A percentile compares a stretch with the other conserved stretches of the same genome.
Conservation (phyloP, 2,888 invertebrate genomes). For the Miltochrista miniata region DNA sequence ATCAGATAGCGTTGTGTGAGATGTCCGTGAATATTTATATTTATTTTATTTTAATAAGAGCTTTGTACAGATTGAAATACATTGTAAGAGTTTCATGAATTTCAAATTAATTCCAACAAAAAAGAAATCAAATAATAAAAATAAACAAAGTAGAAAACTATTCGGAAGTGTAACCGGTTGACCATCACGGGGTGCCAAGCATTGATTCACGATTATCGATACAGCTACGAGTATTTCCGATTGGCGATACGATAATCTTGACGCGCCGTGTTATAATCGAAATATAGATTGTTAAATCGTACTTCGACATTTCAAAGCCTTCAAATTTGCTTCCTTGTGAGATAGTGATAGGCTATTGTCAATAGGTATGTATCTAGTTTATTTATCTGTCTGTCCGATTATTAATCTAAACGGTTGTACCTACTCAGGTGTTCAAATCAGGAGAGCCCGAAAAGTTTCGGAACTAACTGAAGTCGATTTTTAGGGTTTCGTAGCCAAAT, state of each 20-base stretch:
- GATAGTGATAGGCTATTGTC: conserved; percentile 17
- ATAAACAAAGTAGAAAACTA: conserved; percentile 3
- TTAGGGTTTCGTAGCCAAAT: too few species aligned
- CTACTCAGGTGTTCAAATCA: not conserved
- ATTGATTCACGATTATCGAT: conserved; percentile 42
- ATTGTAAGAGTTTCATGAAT: too few species aligned
- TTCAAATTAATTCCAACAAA: too few species aligned
- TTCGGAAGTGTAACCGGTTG: conserved; percentile 39
- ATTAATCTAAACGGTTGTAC: too few species aligned
- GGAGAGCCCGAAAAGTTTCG: too few species aligned
- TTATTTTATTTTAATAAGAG: too few species aligned
- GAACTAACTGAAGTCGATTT: too few species aligned
- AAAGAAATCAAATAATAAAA: too few species aligned
- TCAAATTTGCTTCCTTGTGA: conserved; percentile 30
- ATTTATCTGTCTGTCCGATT: not conserved
- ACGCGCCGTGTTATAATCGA: conserved; percentile 30
- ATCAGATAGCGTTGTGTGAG: too few species aligned
- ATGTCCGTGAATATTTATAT: too few species aligned
- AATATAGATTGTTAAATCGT: conserved; percentile 26
- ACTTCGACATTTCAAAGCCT: conserved; percentile 31
- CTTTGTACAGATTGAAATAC: too few species aligned
- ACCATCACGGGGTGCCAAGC: conserved; percentile 30
- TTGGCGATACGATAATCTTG: conserved; percentile 35
- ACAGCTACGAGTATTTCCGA: conserved; percentile 30
- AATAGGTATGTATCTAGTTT: not conserved